Evolutionary conservation across 2,888 invertebrate genomes (phyloP), one percentile per base, ranked within the genome.

Genomic region (Girardia tigrina): DNA sequence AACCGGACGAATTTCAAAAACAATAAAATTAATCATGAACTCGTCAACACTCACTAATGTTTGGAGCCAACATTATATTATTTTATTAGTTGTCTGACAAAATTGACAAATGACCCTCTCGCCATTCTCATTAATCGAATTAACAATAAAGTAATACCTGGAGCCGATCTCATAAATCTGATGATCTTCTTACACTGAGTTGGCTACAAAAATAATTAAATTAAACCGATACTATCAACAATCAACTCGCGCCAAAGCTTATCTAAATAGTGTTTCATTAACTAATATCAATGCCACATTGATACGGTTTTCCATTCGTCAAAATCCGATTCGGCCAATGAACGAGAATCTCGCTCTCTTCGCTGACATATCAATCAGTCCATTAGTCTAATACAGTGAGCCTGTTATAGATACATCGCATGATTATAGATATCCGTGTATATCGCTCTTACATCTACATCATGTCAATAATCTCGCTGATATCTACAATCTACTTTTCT

Each of bases 51-150:
- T 56, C 56, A n/a, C 56, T 36, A 56, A 56, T 56, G n/a, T n/a
- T 56, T 56, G 56, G 56, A 56, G 56, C 56, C 56, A 56, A 23
- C n/a, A 56, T 56, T 56, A 56, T 56, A 56, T 56, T 56, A 20
- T 56, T 12, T 2, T 56, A 56, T 56, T 56, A 56, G 56, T 56
- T 56, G 8, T 6, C 56, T 56, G 56, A 4, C 56, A n/a, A 56
- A 56, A 56, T 56, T 56, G 56, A 56, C 56, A 56, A 56, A 56
- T 56, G 56, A 56, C 56, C n/a, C 56, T 56, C 56, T 56, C 56
- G 56, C 56, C 56, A 56, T 56, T 56, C 56, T 56, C 56, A 56
- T 56, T 56, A 56, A 56, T 56, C 56, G 56, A 56, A 56, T 56
- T 56, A 56, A 56, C 56, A 56, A 56, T 56, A 56, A 56, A 56